A percentile compares a stretch with the other conserved stretches of the same genome.
Conservation (phyloP, 1,140 invertebrate species). For the Cyclina sinensis region DNA sequence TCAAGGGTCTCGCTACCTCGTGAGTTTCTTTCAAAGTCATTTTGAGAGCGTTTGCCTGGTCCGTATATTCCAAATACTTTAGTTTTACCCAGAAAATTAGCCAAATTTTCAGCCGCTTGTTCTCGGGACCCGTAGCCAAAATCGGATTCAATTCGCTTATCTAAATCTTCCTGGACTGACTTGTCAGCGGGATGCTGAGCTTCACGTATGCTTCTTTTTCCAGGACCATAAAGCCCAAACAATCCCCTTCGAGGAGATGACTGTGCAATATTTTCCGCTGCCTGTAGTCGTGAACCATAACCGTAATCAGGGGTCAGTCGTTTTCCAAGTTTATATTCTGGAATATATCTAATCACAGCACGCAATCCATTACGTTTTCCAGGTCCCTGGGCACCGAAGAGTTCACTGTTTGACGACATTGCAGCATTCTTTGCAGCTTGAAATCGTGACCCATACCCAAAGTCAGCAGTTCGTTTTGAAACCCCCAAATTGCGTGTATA, state of each 20-base stretch:
- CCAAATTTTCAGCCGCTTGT: constrained; percentile 22
- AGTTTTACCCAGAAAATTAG: background rate
- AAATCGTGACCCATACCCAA: background rate
- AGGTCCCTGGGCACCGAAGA: constrained; percentile 17
- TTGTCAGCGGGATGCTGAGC: background rate
- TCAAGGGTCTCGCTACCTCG: background rate
- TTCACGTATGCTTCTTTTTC: background rate
- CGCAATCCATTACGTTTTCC: background rate
- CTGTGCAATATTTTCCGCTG: constrained; percentile 18
- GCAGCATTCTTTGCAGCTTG: background rate
- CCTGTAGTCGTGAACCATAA: constrained; percentile 31
- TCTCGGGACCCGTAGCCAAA: constrained; percentile 34
- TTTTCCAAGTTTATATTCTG: background rate
- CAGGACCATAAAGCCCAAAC: constrained; percentile 22
- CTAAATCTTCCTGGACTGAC: background rate
- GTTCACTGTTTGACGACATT: background rate
- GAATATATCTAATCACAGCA: too few relatives aligned
- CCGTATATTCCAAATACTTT: constrained; percentile 21
- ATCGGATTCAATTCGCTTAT: constrained; percentile 14
- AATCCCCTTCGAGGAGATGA: background rate
- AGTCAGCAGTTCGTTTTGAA: background rate
- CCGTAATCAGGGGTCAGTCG: constrained; percentile 24
- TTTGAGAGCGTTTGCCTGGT: constrained; percentile 17
- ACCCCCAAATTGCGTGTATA: background rate
- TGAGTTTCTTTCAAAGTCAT: background rate